A percentile compares a stretch with the other conserved stretches of the same genome.
These are phyloP conservation scores for Apodemia duryi DNA, from an alignment of 2,888 invertebrate genomes.

Conservation along the genomic window DNA sequence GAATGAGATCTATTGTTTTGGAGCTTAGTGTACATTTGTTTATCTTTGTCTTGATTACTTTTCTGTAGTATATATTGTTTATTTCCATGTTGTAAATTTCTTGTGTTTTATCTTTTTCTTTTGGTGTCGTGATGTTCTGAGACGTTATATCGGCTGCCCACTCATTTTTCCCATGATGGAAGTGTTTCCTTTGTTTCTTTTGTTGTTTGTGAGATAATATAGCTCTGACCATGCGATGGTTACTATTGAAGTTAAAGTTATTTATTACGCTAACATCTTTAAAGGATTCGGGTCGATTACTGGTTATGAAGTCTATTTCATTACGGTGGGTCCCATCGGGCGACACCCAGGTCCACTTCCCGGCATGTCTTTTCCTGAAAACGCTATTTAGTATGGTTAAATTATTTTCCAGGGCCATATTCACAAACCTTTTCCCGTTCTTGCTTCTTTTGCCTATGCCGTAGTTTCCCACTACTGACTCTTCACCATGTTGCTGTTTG, in stretches of 20 bases:
- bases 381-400: background rate
- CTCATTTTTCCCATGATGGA: no score
- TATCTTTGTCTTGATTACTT: no score
- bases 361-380: background rate
- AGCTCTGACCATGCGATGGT: conserved; percentile 3
- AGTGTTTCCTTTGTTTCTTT: no score
- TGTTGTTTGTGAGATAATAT: background rate
- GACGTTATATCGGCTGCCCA: no score
- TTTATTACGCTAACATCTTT: background rate
- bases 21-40: no score
- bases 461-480: background rate
- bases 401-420: background rate
- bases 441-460: background rate
- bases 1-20: no score
- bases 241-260: background rate
- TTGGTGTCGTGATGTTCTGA: no score
- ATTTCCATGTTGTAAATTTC: no score
- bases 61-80: no score
- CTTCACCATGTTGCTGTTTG: background rate
- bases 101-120: no score
- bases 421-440: background rate
- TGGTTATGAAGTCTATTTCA: background rate
- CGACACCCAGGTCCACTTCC: background rate
- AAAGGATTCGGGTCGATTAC: background rate
- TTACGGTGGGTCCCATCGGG: background rate